These are phyloP conservation scores for Pitta sordida DNA, from an alignment of 2,113 vertebrate genomes.

Conservation along the genomic window DNA sequence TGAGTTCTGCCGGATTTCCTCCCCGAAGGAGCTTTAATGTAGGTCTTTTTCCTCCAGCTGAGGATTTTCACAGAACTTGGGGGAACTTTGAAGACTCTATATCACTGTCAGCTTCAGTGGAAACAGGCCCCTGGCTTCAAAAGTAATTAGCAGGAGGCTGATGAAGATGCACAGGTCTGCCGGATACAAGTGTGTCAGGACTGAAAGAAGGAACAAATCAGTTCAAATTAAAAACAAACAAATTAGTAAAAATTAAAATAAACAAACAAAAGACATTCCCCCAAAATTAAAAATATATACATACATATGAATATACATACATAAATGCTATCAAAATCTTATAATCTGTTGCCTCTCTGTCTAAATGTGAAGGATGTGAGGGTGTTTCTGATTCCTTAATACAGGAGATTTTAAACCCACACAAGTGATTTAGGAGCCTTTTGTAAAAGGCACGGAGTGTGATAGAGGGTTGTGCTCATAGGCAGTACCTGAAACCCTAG, in stretches of 20 bases:
- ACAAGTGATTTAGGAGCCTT: background rate
- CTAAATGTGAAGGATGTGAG: background rate
- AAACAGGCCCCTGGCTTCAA: background rate
- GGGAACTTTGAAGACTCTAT: background rate
- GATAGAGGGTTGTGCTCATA: background rate
- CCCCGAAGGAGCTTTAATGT: background rate
- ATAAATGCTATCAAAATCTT: background rate
- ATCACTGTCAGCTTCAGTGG: background rate
- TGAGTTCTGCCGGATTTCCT: background rate
- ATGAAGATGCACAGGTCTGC: background rate
- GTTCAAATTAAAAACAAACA: background rate
- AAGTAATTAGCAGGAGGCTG: background rate
- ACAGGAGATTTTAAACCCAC: background rate
- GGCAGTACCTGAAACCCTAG: background rate
- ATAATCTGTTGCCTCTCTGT: background rate
- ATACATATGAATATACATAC: too few relatives aligned
- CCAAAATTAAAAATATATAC: rapidly evolving
- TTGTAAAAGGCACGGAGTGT: rapidly evolving
- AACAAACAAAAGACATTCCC: background rate
- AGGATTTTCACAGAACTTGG: background rate
- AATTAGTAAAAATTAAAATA: background rate
- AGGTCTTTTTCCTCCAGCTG: background rate
- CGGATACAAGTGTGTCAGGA: background rate
- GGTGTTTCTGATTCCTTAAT: background rate
- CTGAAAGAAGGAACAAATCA: background rate